Evolutionary conservation across 2,888 invertebrate genomes (phyloP), one percentile per base, ranked within the genome.

Genomic region (Ormia ochracea): DNA sequence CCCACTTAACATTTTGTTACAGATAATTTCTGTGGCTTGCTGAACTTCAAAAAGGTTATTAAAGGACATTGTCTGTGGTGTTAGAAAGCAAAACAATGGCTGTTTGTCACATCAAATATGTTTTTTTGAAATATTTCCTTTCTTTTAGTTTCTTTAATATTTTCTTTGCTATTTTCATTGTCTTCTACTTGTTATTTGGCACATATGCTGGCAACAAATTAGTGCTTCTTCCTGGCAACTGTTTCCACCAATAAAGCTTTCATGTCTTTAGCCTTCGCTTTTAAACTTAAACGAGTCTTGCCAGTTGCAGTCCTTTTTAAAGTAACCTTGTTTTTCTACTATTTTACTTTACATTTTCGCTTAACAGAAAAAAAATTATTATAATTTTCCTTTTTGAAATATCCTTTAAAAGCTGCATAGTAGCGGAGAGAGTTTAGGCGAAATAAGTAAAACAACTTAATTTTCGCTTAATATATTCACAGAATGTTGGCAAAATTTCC

Each of bases 401-500:
- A 2, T 3, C 0, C 33, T 7, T 31, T 14, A 4, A 31, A 31
- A 50, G 36, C 17, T 36, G 1, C 14, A 17, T 26, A 26, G 2
- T 38, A 17, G 23, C n/a, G 19, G n/a, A 36, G 54, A n/a, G 14
- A 10, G 17, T 19, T 43, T 19, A 6, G 7, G 6, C 6, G 10
- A 33, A 14, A 7, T 17, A 17, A 26, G 23, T 6, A 3, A 48
- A 48, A 23, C 4, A 48, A 23, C n/a, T 26, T n/a, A 48, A 48
- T 23, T 31, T 4, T 7, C 4, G n/a, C 48, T 28, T 17, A 52
- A 26, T 28, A 1, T 14, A 5, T 45, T 21, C 21, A 1, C 28
- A 28, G 12, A 31, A 54, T 38, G 28, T 59, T 70, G 70, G 59
- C 59, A 70, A 21, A 59, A 48, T 70, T 70, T 26, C 38, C 14